These are phyloP conservation scores for Drosophila stalkeri DNA, from an alignment of 2,888 invertebrate genomes.

Conservation along the genomic window DNA sequence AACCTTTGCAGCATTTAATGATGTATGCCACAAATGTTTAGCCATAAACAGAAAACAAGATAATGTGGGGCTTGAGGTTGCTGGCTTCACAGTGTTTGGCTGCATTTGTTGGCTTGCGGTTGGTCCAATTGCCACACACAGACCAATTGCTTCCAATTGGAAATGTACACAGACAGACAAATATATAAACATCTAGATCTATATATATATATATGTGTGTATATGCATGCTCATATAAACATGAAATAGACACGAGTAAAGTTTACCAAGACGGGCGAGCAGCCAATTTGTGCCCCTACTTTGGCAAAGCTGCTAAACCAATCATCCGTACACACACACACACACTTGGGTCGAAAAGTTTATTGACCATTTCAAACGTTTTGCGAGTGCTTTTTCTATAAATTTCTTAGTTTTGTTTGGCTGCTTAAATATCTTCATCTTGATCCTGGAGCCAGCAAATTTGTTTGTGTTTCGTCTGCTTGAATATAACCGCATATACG, in stretches of 20 bases:
- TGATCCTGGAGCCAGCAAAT: conserved; percentile 56
- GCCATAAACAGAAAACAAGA: conserved; percentile 25
- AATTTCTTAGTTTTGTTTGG: conserved; percentile 49
- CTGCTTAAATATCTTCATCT: conserved; percentile 70
- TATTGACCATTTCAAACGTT: conserved; percentile 59
- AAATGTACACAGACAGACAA: conserved; percentile 32
- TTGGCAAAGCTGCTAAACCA: conserved; percentile 35
- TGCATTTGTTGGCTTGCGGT: conserved; percentile 22
- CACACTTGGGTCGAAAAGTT: conserved; percentile 37
- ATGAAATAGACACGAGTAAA: conserved; percentile 42
- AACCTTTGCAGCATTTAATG: conserved; percentile 19
- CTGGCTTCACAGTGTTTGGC: conserved; percentile 1
- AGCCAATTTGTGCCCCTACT: conserved; percentile 39
- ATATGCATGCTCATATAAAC: conserved; percentile 18
- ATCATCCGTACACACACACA: conserved; percentile 23
- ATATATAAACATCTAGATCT: conserved; percentile 8
- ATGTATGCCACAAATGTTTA: conserved; percentile 36
- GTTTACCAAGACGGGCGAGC: conserved; percentile 22
- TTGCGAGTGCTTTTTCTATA: conserved; percentile 28
- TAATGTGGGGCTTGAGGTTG: conserved; percentile 1
- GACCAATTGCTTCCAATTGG: conserved; percentile 24
- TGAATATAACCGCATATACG: conserved; percentile 44
- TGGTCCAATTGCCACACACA: conserved; percentile 13
- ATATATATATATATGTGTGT: not conserved
- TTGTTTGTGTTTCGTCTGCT: conserved; percentile 70